phyloP scores from a whole-genome alignment of 2,113 vertebrate genomes.

The Scartelaos histophorus region DNA sequence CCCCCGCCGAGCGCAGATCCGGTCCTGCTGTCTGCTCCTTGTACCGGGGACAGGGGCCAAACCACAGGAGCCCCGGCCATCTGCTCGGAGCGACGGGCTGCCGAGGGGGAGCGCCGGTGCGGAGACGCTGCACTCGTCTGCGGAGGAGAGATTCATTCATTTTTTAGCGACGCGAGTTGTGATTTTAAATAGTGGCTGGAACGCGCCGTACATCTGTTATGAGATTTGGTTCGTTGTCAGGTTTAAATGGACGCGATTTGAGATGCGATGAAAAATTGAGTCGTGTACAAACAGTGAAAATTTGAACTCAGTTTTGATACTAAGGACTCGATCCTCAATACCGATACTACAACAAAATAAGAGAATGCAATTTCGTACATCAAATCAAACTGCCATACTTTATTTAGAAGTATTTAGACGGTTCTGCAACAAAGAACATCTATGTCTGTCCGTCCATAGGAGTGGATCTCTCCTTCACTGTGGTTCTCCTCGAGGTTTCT shows the following conservation, averaged over 20 bases:
- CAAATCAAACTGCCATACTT: too few species aligned
- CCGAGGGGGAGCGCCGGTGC: conserved; percentile 11
- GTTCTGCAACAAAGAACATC: too few species aligned
- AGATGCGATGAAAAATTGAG: not conserved
- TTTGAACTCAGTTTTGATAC: too few species aligned
- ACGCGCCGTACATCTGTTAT: not conserved
- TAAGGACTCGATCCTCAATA: not conserved
- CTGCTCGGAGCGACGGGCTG: conserved; percentile 22
- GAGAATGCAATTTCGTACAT: too few species aligned
- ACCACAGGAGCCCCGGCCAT: conserved; percentile 32
- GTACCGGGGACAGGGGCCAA: conserved; percentile 31
- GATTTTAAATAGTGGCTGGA: not conserved
- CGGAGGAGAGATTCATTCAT: not conserved
- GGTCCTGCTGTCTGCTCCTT: conserved; percentile 27
- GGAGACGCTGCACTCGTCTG: conserved; percentile 3
- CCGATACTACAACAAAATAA: too few species aligned
- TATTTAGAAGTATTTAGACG: too few species aligned
- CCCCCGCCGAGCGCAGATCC: conserved; percentile 22
- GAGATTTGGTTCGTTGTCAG: not conserved
- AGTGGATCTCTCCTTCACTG: too few species aligned
- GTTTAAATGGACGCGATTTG: not conserved
- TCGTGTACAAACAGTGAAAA: too few species aligned
- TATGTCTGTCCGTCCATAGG: too few species aligned
- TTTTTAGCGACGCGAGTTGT: not conserved
- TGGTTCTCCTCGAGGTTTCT: too few species aligned